These are phyloP conservation scores for Macropodus opercularis DNA, from an alignment of 2,797 vertebrate genomes.

Conservation along the genomic window DNA sequence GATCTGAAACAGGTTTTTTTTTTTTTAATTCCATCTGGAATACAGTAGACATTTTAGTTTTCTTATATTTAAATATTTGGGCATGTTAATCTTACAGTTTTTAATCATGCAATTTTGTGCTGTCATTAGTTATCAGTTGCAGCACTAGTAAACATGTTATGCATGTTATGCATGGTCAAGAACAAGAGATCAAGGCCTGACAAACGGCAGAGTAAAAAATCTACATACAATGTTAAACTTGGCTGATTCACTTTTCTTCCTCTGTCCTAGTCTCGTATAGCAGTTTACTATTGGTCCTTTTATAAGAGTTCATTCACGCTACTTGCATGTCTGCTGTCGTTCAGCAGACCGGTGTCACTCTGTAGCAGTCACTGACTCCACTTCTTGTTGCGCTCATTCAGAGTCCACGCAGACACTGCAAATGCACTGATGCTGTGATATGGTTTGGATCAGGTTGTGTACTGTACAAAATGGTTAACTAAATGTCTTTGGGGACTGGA, in stretches of 20 bases:
- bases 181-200: no score
- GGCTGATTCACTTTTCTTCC: neutral
- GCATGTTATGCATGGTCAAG: neutral
- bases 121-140: neutral
- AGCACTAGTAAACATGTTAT: neutral
- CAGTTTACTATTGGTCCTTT: slow-evolving; percentile 6
- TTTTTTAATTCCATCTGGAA: no score
- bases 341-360: slow-evolving; percentile 61
- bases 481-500: neutral
- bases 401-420: slow-evolving; percentile 12
- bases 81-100: no score
- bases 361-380: slow-evolving; percentile 49
- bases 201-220: no score
- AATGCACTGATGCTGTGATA: slow-evolving; percentile 22
- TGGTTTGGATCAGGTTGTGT: no score
- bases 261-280: slow-evolving; percentile 10
- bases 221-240: neutral
- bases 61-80: no score
- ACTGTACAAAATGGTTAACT: neutral
- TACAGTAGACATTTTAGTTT: no score
- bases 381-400: slow-evolving; percentile 38
- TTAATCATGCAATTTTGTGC: no score
- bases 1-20: no score
- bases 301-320: slow-evolving; percentile 24
- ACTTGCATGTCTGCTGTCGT: slow-evolving; percentile 28